These are phyloP conservation scores for Neopelma chrysocephalum DNA, from an alignment of 2,797 vertebrate species.

Conservation along the genomic window DNA sequence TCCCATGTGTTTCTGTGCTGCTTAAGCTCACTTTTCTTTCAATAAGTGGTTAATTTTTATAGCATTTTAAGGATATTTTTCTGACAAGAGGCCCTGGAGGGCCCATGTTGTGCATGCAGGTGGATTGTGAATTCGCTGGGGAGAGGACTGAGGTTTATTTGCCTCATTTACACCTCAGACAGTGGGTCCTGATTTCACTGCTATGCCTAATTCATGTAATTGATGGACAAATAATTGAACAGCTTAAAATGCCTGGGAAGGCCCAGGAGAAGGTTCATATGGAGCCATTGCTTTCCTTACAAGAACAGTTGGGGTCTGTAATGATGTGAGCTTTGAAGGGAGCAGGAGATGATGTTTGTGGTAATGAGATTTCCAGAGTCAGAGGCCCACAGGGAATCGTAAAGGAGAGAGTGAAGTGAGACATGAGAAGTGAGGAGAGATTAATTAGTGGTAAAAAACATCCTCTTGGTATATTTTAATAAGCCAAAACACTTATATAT, in stretches of 20 bases:
- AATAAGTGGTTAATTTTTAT: not conserved
- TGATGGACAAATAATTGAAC: slow-evolving; percentile 33
- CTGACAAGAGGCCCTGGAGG: not conserved
- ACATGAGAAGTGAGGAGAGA: slow-evolving; percentile 14
- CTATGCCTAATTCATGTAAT: not conserved
- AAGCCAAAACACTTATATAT: not conserved
- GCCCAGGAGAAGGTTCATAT: slow-evolving; percentile 27
- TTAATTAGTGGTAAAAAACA: slow-evolving; percentile 30
- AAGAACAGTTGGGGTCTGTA: slow-evolving; percentile 1
- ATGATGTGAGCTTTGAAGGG: slow-evolving; percentile 47
- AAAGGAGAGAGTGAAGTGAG: slow-evolving; percentile 4
- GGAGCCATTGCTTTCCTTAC: not conserved
- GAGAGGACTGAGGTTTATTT: not conserved
- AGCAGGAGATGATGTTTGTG: slow-evolving; percentile 2
- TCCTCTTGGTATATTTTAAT: not conserved
- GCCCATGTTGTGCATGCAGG: not conserved
- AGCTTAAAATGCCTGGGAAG: slow-evolving; percentile 19
- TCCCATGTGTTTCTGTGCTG: not conserved
- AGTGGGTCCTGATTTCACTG: slow-evolving; percentile 8
- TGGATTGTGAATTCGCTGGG: not conserved
- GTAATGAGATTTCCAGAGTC: slow-evolving; percentile 58
- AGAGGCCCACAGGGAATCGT: not conserved
- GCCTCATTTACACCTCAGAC: slow-evolving; percentile 58
- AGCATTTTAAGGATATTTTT: not conserved
- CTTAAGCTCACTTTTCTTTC: not conserved